A percentile compares a stretch with the other conserved stretches of the same genome.
Conservation (phyloP, 2,888 invertebrate genomes). For the Eupsilia transversa region DNA sequence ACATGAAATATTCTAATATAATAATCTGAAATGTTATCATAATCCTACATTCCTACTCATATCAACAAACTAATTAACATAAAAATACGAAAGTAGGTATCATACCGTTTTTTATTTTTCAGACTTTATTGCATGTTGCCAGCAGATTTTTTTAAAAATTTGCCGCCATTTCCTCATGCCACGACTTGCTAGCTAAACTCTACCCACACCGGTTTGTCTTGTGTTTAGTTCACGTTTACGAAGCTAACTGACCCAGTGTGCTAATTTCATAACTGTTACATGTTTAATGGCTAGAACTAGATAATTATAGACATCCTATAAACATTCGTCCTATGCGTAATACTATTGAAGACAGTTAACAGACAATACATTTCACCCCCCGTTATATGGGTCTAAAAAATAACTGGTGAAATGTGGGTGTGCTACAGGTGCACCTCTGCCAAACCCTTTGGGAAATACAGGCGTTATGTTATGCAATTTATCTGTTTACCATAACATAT, state of each 20-base stretch:
- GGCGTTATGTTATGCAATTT: too few species aligned
- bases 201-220: conserved; percentile 32
- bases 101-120: not conserved
- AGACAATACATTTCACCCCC: too few species aligned
- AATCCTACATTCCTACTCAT: not conserved
- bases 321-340: conserved; percentile 28
- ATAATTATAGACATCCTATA: conserved; percentile 56
- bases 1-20: not conserved
- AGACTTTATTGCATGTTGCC: not conserved
- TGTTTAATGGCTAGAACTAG: conserved; percentile 52
- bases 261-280: conserved; percentile 55
- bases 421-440: too few species aligned
- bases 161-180: not conserved
- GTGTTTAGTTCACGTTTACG: conserved; percentile 33
- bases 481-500: conserved; percentile 2
- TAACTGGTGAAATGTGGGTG: too few species aligned
- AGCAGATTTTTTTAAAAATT: not conserved
- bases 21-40: not conserved
- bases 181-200: not conserved
- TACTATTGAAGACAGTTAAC: conserved; percentile 4
- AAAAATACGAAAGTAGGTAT: not conserved
- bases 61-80: not conserved
- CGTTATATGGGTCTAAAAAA: too few species aligned
- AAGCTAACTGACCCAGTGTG: conserved; percentile 57
- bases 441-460: too few species aligned